Conservation (phyloP, 2,888 invertebrate genomes). For the Hofmannophila pseudospretella region DNA sequence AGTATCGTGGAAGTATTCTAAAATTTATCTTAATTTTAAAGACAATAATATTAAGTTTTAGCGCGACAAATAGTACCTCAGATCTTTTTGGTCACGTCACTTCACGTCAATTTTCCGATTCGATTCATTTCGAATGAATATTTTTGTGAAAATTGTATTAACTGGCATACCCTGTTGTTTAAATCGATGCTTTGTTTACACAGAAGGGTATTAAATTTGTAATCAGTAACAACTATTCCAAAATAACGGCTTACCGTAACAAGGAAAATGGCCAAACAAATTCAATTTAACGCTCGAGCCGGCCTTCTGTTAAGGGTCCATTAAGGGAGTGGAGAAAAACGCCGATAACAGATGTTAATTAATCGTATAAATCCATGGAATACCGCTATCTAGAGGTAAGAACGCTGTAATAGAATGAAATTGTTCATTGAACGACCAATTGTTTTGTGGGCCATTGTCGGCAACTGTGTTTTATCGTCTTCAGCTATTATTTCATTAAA, state of each 20-base stretch:
- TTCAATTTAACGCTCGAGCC: slow-evolving; percentile 61
- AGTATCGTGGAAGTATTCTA: too few species aligned
- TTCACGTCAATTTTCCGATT: too few species aligned
- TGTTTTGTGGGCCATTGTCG: slow-evolving; percentile 15
- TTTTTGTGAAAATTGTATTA: too few species aligned
- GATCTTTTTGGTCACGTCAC: too few species aligned
- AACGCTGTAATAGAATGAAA: slow-evolving; percentile 32
- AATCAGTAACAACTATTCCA: slow-evolving; percentile 8
- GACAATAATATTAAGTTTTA: too few species aligned
- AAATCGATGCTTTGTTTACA: too few species aligned
- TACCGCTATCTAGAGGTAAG: slow-evolving; percentile 24
- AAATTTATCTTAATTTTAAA: too few species aligned
- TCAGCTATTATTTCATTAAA: neutral
- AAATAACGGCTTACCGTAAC: slow-evolving; percentile 24
- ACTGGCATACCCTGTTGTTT: too few species aligned
- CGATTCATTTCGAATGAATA: too few species aligned
- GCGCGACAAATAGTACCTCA: too few species aligned
- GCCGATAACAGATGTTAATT: slow-evolving; percentile 70
- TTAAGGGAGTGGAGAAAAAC: slow-evolving; percentile 61
- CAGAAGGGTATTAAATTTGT: neutral
- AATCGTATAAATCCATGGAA: slow-evolving; percentile 59
- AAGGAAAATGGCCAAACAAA: slow-evolving; percentile 35
- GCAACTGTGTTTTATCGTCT: neutral
- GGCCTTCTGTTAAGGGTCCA: slow-evolving; percentile 44
- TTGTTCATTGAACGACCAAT: slow-evolving; percentile 22